Base-by-base conservation (phyloP, 2,113 vertebrate genomes). In the Butorides virescens region DNA sequence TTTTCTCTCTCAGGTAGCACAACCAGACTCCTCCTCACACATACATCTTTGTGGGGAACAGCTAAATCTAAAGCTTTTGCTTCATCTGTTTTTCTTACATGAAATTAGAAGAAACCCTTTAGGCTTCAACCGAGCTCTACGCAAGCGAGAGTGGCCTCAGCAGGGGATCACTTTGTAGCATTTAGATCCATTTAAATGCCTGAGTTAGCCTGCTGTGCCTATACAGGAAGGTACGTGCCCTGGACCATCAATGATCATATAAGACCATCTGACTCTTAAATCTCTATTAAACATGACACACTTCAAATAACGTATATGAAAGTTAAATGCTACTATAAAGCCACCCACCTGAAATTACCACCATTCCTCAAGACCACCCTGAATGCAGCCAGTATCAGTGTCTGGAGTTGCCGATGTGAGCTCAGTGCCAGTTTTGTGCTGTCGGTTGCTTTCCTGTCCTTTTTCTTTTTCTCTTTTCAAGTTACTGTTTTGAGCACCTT, bases 141-240 rank as follows among this genome's bases (percentile, higher is more conserved):
- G 65, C 39, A 50, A 86, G 15, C 1, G 3, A 68, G 55, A 74
- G 29, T 1, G 58, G 75, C 49, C 47, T 71, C 4, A 10, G 71
- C 27, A 71, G 47, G 2, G 3, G 44, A 44, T 67, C 0, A 1
- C 32, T 61, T 62, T 63, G 36, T 30, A 76, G 49, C 22, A 36
- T 16, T 18, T 10, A 3, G 15, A 30, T 53, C 9, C 9, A 10
- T 47, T 78, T 25, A 34, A 7, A 12, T 7, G 7, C 25, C 42
- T 12, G 39, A 90, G 39, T 72, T n/a, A 68, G 32, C 19, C 52
- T 78, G 50, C 39, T 0, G 0, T 36, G 61, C 50, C 83, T 86
- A 1, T 29, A 18, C 4, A 8, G 52, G 32, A 15, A 59, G 14
- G 59, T 23, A 49, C 0, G 0, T 16, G 46, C 39, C 30, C 29